Evolutionary conservation across 1,140 invertebrate species (phyloP), one percentile per base, ranked within the genome.

Genomic region (Lasioglossum baleicum): DNA sequence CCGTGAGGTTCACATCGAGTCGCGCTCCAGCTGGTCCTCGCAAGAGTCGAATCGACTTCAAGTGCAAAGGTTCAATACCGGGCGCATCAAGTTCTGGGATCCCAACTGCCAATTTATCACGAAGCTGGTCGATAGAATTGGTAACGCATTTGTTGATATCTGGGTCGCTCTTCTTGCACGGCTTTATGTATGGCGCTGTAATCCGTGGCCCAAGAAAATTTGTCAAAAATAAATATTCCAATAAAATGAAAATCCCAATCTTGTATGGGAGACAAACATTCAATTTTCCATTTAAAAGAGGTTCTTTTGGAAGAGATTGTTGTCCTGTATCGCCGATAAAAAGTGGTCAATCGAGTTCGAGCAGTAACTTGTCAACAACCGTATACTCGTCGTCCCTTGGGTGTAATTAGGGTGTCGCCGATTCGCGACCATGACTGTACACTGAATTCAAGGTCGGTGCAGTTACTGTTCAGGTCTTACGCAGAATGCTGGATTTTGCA

Each of bases 81-180:
- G 95, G 95, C 15, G 96, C 95, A 0, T 95, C 94, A n/a, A 96
- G 88, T 89, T 96, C 95, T 1, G 95, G 94, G 74, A 96, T 95
- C 79, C 96, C 96, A 89, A 93, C 88, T 7, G 92, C 90, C 66
- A 96, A 92, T 88, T 95, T 94, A 0, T 93, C 93, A 72, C 94
- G 92, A 6, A 96, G 87, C 35, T 93, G 90, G 53, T 96, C 94
- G 7, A 96, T 94, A 0, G 95, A 94, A 71, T 95, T 94, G 61
- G 94, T 94, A 70, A 96, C 95, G 86, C 96, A 96, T 75, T 92
- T 92, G 83, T 95, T 93, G 53, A 96, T 92, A 13, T 96, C 91
- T 0, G 95, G 94, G 88, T 96, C 95, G 65, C 91, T 94, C 79
- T 94, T 94, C 84, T 94, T 95, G 84, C 95, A 96, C 60, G 95